Evolutionary conservation across 2,113 vertebrate genomes (phyloP).

Genomic region (Phainopepla nitens): DNA sequence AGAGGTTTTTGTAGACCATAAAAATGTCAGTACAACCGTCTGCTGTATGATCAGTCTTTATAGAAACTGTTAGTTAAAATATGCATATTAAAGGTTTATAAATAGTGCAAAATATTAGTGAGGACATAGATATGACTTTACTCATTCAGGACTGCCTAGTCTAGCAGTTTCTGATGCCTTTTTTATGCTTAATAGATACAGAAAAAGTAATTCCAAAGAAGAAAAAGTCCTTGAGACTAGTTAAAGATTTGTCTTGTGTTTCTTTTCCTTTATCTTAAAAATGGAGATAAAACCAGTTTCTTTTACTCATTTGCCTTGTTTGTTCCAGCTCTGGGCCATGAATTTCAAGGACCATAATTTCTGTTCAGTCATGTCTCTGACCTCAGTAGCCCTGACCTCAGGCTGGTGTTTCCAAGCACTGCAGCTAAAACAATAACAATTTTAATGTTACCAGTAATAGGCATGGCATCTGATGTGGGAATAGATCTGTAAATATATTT

Average conservation of each 20-base stretch:
- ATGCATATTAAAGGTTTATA: background rate
- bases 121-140: background rate
- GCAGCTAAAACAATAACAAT: background rate
- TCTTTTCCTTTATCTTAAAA: background rate
- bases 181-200: background rate
- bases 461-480: background rate
- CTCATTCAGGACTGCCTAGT: background rate
- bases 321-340: background rate
- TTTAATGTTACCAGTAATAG: background rate
- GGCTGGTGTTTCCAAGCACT: background rate
- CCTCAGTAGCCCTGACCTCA: background rate
- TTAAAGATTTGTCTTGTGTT: background rate
- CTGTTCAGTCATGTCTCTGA: background rate
- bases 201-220: background rate
- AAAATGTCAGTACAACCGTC: background rate
- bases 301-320: background rate
- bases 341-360: background rate
- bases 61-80: background rate
- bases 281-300: background rate
- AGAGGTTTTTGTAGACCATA: background rate
- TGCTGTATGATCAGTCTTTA: background rate
- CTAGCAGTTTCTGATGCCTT: background rate
- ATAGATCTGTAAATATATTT: background rate
- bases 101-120: background rate
- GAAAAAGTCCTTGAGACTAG: background rate